Evolutionary conservation across 2,797 vertebrate species (phyloP).

Genomic region (Pseudomugil gertrudae): DNA sequence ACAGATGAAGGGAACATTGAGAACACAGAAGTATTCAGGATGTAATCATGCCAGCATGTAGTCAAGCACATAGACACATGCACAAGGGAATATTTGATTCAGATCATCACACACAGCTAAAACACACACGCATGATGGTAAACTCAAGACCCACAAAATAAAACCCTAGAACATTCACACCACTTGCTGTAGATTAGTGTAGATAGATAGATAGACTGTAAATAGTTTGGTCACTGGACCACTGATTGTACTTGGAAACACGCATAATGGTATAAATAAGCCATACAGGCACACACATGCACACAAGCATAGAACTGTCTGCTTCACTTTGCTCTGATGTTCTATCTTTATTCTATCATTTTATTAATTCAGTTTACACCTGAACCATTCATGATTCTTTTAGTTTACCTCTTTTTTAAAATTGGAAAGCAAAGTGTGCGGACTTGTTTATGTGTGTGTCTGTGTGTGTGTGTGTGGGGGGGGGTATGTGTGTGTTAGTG

Average conservation of each 20-base stretch:
- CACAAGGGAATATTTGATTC: conserved; percentile 37
- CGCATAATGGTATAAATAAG: conserved; percentile 7
- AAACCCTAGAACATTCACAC: conserved; percentile 5
- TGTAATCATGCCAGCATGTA: conserved; percentile 41
- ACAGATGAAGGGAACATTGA: conserved; percentile 52
- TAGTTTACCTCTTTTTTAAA: conserved; percentile 41
- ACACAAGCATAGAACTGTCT: conserved; percentile 28
- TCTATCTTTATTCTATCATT: too few species aligned
- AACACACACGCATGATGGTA: conserved; percentile 1
- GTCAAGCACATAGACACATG: conserved; percentile 42
- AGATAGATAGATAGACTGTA: too few species aligned
- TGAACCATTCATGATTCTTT: conserved; percentile 53
- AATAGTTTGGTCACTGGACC: too few species aligned
- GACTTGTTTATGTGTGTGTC: conserved; percentile 12
- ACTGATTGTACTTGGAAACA: background rate
- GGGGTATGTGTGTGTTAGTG: too few species aligned
- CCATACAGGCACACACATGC: conserved; percentile 1
- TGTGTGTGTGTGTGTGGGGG: conserved; percentile 1
- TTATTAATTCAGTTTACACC: conserved; percentile 62
- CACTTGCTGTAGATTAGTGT: conserved; percentile 14
- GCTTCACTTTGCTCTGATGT: conserved; percentile 36
- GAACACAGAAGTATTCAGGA: conserved; percentile 47
- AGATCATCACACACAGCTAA: background rate
- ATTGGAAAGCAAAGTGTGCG: conserved; percentile 33
- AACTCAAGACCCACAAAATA: conserved; percentile 17